These are phyloP conservation scores for Riparia riparia DNA, from an alignment of 2,113 vertebrate species.

Conservation along the genomic window DNA sequence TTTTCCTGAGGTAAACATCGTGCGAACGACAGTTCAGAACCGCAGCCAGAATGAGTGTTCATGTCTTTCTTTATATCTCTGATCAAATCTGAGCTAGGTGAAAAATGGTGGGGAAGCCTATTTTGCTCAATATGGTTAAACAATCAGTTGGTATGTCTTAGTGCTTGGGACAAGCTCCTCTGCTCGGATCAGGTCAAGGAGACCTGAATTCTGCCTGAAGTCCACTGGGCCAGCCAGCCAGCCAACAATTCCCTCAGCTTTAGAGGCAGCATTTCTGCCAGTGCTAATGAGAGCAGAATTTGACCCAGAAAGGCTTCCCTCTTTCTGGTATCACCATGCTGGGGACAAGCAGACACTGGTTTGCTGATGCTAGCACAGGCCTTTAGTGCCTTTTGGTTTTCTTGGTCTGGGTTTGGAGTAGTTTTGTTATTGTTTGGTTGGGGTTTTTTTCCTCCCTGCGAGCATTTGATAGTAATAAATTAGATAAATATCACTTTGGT, in stretches of 20 bases:
- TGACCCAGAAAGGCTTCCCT: background rate
- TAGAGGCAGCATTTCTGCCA: background rate
- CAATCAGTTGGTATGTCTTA: background rate
- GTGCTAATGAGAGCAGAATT: background rate
- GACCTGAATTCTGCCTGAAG: slow-evolving; percentile 40
- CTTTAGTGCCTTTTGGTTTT: background rate
- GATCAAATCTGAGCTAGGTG: slow-evolving; percentile 31
- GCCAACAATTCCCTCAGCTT: slow-evolving; percentile 49
- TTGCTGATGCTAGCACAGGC: background rate
- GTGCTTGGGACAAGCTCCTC: slow-evolving; percentile 1
- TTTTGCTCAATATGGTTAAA: slow-evolving; percentile 60
- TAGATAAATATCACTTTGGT: slow-evolving; percentile 14
- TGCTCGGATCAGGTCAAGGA: slow-evolving; percentile 44
- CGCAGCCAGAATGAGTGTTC: background rate
- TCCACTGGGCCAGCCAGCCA: background rate
- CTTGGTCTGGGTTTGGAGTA: background rate
- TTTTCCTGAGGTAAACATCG: slow-evolving; percentile 30
- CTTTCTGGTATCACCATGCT: rapidly evolving
- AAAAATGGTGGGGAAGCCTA: slow-evolving; percentile 38
- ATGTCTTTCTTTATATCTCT: background rate
- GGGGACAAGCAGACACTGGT: background rate
- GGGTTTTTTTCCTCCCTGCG: background rate
- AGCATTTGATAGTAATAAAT: slow-evolving; percentile 27
- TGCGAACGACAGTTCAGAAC: background rate
- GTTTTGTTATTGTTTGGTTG: background rate